These are phyloP conservation scores for Halichoeres trimaculatus DNA, from an alignment of 2,113 vertebrate genomes.

Conservation along the genomic window DNA sequence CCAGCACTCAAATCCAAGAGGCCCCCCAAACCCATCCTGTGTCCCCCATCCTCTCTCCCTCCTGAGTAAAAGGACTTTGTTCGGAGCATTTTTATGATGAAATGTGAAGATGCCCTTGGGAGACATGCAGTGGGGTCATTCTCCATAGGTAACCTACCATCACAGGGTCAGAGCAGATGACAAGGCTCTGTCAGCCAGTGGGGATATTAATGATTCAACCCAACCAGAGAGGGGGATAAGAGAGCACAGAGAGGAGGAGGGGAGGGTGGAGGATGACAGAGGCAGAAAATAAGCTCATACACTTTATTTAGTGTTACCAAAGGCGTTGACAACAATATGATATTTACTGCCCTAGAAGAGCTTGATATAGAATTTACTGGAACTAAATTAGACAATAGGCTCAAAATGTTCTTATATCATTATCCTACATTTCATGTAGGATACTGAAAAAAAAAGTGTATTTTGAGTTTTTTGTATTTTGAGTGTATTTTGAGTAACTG, in stretches of 20 bases:
- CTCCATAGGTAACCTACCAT: conserved; percentile 75
- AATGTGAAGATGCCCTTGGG: conserved; percentile 80
- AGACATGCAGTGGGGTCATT: conserved; percentile 66
- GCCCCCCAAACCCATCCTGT: conserved; percentile 29
- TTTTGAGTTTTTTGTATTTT: too few species aligned
- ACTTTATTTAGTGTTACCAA: conserved; percentile 22
- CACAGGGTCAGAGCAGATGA: conserved; percentile 74
- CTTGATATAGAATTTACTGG: background rate
- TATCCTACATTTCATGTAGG: too few species aligned
- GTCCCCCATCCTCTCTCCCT: conserved; percentile 14
- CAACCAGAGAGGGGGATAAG: conserved; percentile 48
- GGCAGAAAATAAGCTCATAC: background rate
- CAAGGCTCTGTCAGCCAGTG: conserved; percentile 75
- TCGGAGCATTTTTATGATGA: conserved; percentile 68
- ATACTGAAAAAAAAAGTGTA: too few species aligned
- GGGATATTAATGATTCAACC: conserved; percentile 78
- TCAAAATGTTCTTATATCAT: too few species aligned
- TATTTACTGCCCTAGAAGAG: background rate
- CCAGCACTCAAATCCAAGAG: conserved; percentile 36
- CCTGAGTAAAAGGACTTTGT: conserved; percentile 58
- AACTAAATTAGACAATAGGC: too few species aligned
- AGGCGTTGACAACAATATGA: conserved; percentile 8
- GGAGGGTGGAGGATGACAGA: conserved; percentile 9
- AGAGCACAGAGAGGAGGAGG: conserved; percentile 4
- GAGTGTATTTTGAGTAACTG: too few species aligned